Evolutionary conservation across 2,113 vertebrate genomes (phyloP).

Genomic region (Albula glossodonta): DNA sequence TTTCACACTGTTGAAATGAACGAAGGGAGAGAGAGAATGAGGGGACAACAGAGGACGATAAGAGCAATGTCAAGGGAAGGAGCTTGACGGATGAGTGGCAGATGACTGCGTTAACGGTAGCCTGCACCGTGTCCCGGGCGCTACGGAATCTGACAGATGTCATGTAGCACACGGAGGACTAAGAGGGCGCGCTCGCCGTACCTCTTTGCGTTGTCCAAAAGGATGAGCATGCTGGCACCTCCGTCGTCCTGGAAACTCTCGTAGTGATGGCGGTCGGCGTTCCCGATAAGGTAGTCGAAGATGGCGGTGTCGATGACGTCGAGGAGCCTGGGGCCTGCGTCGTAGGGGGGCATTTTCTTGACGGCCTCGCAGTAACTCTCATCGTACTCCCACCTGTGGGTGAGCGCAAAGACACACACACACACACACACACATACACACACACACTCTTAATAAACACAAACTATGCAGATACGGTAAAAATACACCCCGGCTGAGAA

Average conservation of each 20-base stretch:
- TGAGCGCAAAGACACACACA: background rate
- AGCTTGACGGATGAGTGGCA: background rate
- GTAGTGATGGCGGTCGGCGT: slow-evolving; percentile 96
- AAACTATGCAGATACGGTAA: background rate
- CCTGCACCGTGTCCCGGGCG: background rate
- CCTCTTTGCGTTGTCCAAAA: slow-evolving; percentile 98
- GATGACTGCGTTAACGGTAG: background rate
- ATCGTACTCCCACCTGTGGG: slow-evolving; percentile 92
- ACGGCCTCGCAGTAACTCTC: slow-evolving; percentile 97
- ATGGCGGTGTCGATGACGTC: slow-evolving; percentile 94
- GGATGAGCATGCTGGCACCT: slow-evolving; percentile 96
- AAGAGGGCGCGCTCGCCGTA: slow-evolving; percentile 44
- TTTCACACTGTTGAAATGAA: background rate
- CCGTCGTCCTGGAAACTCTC: slow-evolving; percentile 98
- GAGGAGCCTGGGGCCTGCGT: slow-evolving; percentile 88
- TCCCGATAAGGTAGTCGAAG: slow-evolving; percentile 96
- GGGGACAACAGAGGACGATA: background rate
- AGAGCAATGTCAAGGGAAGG: too few species aligned
- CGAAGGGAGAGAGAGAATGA: background rate
- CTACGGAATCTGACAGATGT: too few species aligned
- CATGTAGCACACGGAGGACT: background rate
- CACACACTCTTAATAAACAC: background rate
- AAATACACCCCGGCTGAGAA: too few species aligned
- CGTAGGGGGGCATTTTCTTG: slow-evolving; percentile 95
- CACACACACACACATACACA: slow-evolving; percentile 19